A percentile compares a stretch with the other conserved stretches of the same genome.
phyloP scores from a whole-genome alignment of 2,797 vertebrate genomes.

The Coluber constrictor region DNA sequence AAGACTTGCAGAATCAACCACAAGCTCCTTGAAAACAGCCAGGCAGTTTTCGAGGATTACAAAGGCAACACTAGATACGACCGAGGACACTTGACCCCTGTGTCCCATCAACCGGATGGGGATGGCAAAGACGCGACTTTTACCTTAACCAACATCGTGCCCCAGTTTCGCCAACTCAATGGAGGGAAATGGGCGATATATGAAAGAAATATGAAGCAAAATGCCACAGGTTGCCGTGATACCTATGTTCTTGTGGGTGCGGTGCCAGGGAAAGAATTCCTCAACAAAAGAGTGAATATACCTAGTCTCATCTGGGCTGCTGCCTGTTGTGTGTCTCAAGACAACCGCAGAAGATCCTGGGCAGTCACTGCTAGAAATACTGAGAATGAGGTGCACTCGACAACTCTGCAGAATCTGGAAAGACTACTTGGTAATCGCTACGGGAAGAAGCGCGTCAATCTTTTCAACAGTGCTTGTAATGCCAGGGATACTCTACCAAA shows the following conservation, averaged over 20 bases:
- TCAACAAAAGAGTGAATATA: conserved; percentile 44
- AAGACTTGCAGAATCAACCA: too few relatives aligned
- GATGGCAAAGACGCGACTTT: neutral
- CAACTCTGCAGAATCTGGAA: conserved; percentile 43
- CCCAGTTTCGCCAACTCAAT: neutral
- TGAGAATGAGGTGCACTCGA: neutral
- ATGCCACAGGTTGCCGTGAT: rapidly evolving
- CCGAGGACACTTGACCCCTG: neutral
- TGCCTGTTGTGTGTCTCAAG: conserved; percentile 42
- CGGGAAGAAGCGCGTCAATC: too few relatives aligned
- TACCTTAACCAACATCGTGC: neutral
- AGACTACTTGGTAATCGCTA: too few relatives aligned
- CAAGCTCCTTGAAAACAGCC: neutral
- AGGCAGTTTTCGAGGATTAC: neutral
- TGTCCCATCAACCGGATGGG: neutral
- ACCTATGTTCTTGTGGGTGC: neutral
- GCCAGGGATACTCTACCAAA: too few relatives aligned
- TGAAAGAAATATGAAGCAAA: neutral
- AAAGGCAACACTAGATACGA: rapidly evolving
- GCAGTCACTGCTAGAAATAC: conserved; percentile 38
- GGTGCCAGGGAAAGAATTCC: neutral
- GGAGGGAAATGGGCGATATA: neutral
- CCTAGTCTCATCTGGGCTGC: conserved; percentile 53
- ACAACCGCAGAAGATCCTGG: conserved; percentile 33
- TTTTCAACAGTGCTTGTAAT: too few relatives aligned